Evolutionary conservation across 2,797 vertebrate species (phyloP), one percentile per base, ranked within the genome.

Genomic region (Sebastes kiyomatsui): DNA sequence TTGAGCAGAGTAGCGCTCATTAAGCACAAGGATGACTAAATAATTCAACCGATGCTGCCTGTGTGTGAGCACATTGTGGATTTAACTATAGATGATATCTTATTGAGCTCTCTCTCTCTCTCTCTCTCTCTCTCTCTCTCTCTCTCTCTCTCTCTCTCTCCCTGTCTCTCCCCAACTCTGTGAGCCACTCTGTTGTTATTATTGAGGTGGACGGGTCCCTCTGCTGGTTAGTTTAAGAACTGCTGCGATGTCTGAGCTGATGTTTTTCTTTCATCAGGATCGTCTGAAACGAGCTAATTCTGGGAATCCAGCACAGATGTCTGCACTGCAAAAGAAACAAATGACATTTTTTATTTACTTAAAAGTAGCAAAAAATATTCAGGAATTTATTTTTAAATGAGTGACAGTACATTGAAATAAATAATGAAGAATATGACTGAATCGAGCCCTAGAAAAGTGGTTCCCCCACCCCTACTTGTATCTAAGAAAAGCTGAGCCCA

Each of bases 41-140:
- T 95, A 90, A 94, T 93, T 94, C 64, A 93, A 14, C 33, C 2
- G 38, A 32, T 69, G 77, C 58, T 52, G 76, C 27, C 54, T 72
- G 77, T 75, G 80, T 72, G 69, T 72, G 65, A 85, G 35, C 59
- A 61, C 84, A 77, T 83, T 62, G 66, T 70, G 75, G 80, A 77
- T 77, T 68, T 73, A 65, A 76, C 81, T 38, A 4, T 20, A n/a
- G 62, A 20, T 55, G 46, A 64, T 23, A 46, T 60, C 13, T 71
- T 23, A 25, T 16, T 54, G 64, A 65, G 27, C 69, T 2, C 46
- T 46, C 42, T 33, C 12, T 22, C 30, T 22, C 30, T 33, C 10
- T 33, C 33, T 11, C 10, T 14, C 16, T 18, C 14, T 9, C 42
- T 28, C 65, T 30, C 68, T 2, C 35, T 13, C 35, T 60, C 10